Conservation (phyloP, 2,797 vertebrate species). For the Alcedo atthis region DNA sequence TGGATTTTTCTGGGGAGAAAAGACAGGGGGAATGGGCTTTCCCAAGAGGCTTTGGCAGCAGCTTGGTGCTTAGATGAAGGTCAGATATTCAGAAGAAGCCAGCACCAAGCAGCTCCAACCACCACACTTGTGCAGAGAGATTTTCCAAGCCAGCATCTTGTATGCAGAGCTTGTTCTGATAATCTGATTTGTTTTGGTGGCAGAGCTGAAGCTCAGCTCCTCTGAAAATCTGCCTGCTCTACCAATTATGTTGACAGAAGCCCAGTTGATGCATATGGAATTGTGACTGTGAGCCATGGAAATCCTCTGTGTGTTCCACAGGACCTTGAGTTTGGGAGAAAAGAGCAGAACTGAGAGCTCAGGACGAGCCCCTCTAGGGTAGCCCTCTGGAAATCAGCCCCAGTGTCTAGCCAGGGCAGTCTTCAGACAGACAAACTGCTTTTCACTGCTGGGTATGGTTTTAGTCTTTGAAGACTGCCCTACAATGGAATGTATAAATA, state of each 20-base stretch:
- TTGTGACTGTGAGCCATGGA: constrained; percentile 20
- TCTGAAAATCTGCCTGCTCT: constrained; percentile 13
- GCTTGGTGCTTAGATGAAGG: not conserved
- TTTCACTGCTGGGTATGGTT: not conserved
- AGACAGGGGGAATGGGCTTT: not conserved
- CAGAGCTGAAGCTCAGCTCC: constrained; percentile 26
- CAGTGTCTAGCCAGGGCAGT: not conserved
- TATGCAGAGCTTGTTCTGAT: not conserved
- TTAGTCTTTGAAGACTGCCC: not conserved
- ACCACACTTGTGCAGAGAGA: not conserved
- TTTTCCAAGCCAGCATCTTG: constrained; percentile 10
- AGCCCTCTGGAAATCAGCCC: not conserved
- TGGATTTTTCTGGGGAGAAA: not conserved
- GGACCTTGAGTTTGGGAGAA: not conserved
- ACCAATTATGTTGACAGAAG: constrained; percentile 33
- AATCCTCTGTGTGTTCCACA: not conserved
- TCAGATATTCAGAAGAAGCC: constrained; percentile 17
- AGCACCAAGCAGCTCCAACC: not conserved
- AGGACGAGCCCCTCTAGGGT: not conserved
- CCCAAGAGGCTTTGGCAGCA: not conserved
- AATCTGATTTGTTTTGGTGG: constrained; percentile 55
- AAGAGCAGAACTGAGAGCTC: not conserved
- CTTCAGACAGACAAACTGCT: not conserved
- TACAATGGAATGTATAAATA: not conserved
- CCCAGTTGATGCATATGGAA: not conserved